Evolutionary conservation across 1,140 invertebrate genomes (phyloP), one percentile per base, ranked within the genome.

Genomic region (Drosophila kikkawai): DNA sequence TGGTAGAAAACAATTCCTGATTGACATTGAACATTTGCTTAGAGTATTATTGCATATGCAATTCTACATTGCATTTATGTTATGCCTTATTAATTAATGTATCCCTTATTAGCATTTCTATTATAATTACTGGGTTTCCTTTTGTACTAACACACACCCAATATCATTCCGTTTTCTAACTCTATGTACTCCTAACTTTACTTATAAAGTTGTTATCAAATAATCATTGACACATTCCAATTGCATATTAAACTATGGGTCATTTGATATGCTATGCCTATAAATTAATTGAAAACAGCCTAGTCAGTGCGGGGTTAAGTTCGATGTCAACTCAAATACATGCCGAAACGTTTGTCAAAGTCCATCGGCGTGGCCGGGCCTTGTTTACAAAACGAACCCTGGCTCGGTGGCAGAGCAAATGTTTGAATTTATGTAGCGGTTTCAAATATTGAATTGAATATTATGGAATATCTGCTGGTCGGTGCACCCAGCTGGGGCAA

Each of bases 361-460:
- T 79, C 69, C 55, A 79, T 78, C 44, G 50, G 19, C 26, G 19
- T 51, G 42, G 37, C 22, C 32, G 39, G 56, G 42, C 48, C 59
- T 85, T 87, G 77, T 87, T 87, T 87, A 80, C 84, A 83, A 70
- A 75, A 61, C 82, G 80, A 60, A 68, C 67, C 68, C 57, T 15
- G 45, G 29, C 34, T 66, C 36, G 68, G 51, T 56, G 73, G 39
- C 66, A 69, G 67, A 81, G 81, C 84, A 84, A 86, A 87, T 88
- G 80, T 84, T 88, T 84, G 74, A 79, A 92, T 92, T 91, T 92
- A 92, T 92, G 83, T 67, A 85, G 83, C 79, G 91, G 83, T 91
- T 91, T 90, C 84, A 79, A 91, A 87, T 92, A 88, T 92, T 92
- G 91, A 91, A 92, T 92, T 91, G 79, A 88, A 91, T 92, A 92